Evolutionary conservation across 2,113 vertebrate species (phyloP).

Genomic region (Hippocampus comes): DNA sequence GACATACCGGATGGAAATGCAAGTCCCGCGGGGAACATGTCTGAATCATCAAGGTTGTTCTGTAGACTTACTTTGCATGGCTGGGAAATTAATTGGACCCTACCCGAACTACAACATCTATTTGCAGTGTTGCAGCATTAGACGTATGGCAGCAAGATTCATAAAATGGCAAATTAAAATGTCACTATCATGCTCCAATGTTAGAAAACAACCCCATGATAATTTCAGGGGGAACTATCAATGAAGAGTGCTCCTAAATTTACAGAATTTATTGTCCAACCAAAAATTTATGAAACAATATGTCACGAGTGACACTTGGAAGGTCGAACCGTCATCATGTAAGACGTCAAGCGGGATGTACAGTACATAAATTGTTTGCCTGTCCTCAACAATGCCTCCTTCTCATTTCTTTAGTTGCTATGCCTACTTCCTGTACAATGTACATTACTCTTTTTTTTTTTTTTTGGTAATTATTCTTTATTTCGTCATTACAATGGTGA

Average conservation of each 20-base stretch:
- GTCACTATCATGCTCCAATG: constrained; percentile 32
- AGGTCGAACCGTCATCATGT: too few species aligned
- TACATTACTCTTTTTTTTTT: too few species aligned
- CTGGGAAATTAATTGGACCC: constrained; percentile 58
- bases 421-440: too few species aligned
- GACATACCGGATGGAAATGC: constrained; percentile 18
- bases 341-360: too few species aligned
- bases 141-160: constrained; percentile 39
- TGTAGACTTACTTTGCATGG: constrained; percentile 46
- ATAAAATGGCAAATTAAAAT: constrained; percentile 60
- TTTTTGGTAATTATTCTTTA: too few species aligned
- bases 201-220: constrained; percentile 10
- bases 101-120: constrained; percentile 33
- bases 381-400: background rate
- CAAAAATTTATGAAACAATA: too few species aligned
- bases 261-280: too few species aligned
- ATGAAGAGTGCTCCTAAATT: too few species aligned
- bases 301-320: too few species aligned
- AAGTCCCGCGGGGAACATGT: constrained; percentile 44
- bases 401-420: too few species aligned
- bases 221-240: too few species aligned
- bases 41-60: constrained; percentile 47
- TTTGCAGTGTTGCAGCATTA: constrained; percentile 40
- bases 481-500: too few species aligned
- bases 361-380: background rate